Evolutionary conservation across 1,140 invertebrate species (phyloP).

Genomic region (Bombus sibiricus): DNA sequence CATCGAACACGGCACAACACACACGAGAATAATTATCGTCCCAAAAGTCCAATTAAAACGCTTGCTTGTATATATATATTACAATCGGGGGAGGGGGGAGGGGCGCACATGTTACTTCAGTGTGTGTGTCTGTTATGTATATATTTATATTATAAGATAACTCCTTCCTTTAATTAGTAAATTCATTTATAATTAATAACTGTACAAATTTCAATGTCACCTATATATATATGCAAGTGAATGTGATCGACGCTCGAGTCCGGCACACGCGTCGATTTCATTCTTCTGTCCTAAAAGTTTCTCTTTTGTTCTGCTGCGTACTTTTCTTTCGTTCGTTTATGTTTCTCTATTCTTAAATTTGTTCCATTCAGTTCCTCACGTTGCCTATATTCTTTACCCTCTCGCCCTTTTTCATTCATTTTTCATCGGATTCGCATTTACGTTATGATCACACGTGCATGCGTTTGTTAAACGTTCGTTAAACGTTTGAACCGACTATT

Average conservation of each 20-base stretch:
- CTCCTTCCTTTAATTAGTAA: conserved; percentile 80
- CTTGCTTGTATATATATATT: conserved; percentile 61
- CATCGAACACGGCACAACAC: conserved; percentile 49
- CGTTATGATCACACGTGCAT: background rate
- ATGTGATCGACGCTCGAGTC: conserved; percentile 76
- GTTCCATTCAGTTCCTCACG: background rate
- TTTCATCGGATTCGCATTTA: background rate
- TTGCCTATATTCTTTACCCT: background rate
- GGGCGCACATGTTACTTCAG: conserved; percentile 71
- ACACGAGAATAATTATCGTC: conserved; percentile 60
- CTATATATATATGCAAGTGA: conserved; percentile 80
- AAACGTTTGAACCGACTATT: conserved; percentile 14
- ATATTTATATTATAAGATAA: conserved; percentile 77
- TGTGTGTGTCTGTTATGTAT: conserved; percentile 52
- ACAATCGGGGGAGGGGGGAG: conserved; percentile 64
- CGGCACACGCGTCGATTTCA: conserved; percentile 64
- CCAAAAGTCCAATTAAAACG: conserved; percentile 61
- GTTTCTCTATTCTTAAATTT: background rate
- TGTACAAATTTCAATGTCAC: conserved; percentile 83
- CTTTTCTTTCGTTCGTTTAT: no score
- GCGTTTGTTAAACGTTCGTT: background rate
- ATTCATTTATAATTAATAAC: conserved; percentile 83
- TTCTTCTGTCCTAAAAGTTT: conserved; percentile 54
- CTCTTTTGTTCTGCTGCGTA: background rate
- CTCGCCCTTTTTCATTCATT: no score